Percentiles rank a stretch among this genome's conserved stretches.
Evolutionary conservation across 2,888 invertebrate species (phyloP).

Genomic region (Cephus sareptanus): DNA sequence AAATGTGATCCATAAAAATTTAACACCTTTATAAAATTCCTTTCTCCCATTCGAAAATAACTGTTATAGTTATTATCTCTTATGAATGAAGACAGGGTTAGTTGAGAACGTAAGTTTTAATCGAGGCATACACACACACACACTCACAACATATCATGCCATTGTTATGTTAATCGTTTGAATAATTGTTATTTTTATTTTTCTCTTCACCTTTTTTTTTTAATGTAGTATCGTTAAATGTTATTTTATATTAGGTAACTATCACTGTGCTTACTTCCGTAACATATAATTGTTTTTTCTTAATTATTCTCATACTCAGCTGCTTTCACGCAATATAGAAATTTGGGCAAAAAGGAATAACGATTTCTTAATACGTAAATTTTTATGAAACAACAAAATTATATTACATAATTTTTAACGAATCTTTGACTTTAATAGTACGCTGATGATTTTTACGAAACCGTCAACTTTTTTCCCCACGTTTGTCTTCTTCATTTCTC

Average conservation of each 20-base stretch:
- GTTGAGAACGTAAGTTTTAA: constrained; percentile 36
- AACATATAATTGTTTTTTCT: constrained; percentile 51
- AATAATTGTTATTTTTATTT: constrained; percentile 11
- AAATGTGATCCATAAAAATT: constrained; percentile 34
- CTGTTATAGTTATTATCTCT: neutral
- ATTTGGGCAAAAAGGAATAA: no score
- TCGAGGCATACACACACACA: constrained; percentile 46
- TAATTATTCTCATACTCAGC: constrained; percentile 32
- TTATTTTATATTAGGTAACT: constrained; percentile 45
- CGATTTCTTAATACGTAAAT: no score
- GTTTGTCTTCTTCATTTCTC: no score
- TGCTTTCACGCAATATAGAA: constrained; percentile 15
- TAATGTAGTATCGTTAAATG: constrained; percentile 18
- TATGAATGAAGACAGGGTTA: constrained; percentile 33
- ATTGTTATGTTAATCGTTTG: constrained; percentile 34
- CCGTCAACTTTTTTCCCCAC: no score
- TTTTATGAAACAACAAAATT: no score
- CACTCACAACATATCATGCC: constrained; percentile 47
- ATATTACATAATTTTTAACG: no score
- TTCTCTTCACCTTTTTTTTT: neutral
- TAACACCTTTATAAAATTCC: constrained; percentile 34
- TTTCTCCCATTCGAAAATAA: constrained; percentile 19
- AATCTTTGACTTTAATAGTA: no score
- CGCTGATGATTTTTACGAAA: no score
- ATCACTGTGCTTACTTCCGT: constrained; percentile 59